A percentile compares a stretch with the other conserved stretches of the same genome.
Conservation (phyloP, 2,888 invertebrate species). For the Habroteleia sp. region DNA sequence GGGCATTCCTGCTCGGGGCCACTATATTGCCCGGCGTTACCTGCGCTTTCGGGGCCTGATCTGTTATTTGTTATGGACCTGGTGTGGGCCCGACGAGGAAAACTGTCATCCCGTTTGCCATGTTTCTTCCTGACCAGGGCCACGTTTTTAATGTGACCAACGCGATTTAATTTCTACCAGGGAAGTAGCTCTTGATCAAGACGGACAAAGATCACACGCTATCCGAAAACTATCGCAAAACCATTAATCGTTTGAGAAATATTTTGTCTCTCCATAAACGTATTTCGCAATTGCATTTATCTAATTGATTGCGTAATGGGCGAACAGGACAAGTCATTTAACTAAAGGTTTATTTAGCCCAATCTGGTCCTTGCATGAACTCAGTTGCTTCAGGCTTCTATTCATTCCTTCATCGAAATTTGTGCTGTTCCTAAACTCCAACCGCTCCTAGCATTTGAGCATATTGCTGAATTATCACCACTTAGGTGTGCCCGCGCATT, state of each 20-base stretch:
- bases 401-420: slow-evolving; percentile 40
- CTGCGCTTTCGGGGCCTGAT: too few species aligned
- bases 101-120: too few species aligned
- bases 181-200: slow-evolving; percentile 6
- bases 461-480: slow-evolving; percentile 54
- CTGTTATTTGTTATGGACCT: too few species aligned
- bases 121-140: too few species aligned
- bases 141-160: too few species aligned
- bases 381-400: slow-evolving; percentile 28
- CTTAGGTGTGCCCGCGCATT: slow-evolving; percentile 67
- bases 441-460: slow-evolving; percentile 42
- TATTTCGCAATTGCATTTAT: slow-evolving; percentile 27
- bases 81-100: too few species aligned
- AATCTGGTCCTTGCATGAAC: slow-evolving; percentile 37
- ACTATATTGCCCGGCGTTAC: too few species aligned
- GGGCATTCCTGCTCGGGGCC: too few species aligned
- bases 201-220: slow-evolving; percentile 13
- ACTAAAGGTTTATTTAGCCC: slow-evolving; percentile 43
- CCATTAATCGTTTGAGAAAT: slow-evolving; percentile 24
- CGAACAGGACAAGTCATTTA: slow-evolving; percentile 35
- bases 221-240: slow-evolving; percentile 15
- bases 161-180: too few species aligned
- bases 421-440: slow-evolving; percentile 49
- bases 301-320: slow-evolving; percentile 33
- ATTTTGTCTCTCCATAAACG: slow-evolving; percentile 18